Percentiles rank a stretch among this genome's conserved stretches.
Conservation (phyloP, 2,113 vertebrate genomes). For the Otus sunia region DNA sequence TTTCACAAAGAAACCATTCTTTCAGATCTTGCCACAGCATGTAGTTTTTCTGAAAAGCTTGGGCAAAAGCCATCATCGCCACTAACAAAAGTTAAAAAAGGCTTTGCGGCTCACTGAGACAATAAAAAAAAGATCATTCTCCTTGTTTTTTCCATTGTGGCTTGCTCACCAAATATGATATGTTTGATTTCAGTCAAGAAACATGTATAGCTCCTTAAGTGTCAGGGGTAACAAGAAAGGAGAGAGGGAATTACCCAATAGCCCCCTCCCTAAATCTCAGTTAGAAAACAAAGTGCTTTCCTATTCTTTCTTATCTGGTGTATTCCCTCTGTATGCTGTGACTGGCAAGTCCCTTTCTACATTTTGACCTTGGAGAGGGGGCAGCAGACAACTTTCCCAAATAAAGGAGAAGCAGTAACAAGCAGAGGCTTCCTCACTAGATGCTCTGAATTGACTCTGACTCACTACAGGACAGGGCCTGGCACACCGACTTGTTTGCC, state of each 20-base stretch:
- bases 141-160: background rate
- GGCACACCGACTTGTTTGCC: background rate
- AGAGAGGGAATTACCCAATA: background rate
- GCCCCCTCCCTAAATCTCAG: background rate
- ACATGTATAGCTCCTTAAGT: background rate
- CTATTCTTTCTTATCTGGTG: background rate
- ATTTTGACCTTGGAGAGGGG: background rate
- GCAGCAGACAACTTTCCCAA: background rate
- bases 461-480: background rate
- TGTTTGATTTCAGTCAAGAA: background rate
- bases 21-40: background rate
- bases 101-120: background rate
- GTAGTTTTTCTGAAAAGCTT: background rate
- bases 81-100: background rate
- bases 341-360: background rate
- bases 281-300: background rate
- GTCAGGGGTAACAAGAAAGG: background rate
- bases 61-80: background rate
- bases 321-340: background rate
- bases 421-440: background rate
- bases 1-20: slow-evolving; percentile 16
- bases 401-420: background rate
- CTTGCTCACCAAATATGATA: fast-evolving
- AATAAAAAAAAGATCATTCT: background rate
- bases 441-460: background rate